These are phyloP conservation scores for Speoplatyrhinus poulsoni DNA, from an alignment of 2,113 vertebrate species.

Conservation along the genomic window DNA sequence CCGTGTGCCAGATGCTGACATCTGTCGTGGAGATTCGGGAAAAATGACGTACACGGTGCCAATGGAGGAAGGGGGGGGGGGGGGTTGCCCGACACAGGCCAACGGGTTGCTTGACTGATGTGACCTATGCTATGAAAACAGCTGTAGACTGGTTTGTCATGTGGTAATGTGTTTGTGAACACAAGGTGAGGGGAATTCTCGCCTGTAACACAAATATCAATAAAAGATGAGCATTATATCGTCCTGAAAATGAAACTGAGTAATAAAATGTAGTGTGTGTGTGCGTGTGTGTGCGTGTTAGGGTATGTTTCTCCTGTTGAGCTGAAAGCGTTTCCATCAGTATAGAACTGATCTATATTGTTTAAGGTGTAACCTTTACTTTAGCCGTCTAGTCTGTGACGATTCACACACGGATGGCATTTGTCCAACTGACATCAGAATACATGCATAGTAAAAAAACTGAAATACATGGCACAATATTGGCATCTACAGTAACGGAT, in stretches of 20 bases:
- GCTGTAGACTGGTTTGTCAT: constrained; percentile 29
- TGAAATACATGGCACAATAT: constrained; percentile 26
- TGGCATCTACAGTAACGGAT: constrained; percentile 50
- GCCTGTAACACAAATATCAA: constrained; percentile 4
- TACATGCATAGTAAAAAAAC: constrained; percentile 39
- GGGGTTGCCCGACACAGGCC: constrained; percentile 25
- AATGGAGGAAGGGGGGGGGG: background rate
- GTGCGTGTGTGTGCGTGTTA: too few species aligned
- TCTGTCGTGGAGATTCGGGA: constrained; percentile 33
- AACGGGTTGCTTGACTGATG: constrained; percentile 35
- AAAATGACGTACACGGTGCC: constrained; percentile 26
- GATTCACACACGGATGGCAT: constrained; percentile 39
- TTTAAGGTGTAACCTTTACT: background rate
- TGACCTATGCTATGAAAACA: constrained; percentile 46
- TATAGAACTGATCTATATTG: too few species aligned
- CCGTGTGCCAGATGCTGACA: constrained; percentile 29
- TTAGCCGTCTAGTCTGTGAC: constrained; percentile 23
- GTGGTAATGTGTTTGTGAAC: constrained; percentile 15
- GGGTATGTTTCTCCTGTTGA: too few species aligned
- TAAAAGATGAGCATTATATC: background rate
- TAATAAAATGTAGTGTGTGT: background rate
- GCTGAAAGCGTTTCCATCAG: too few species aligned
- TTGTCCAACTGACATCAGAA: constrained; percentile 32
- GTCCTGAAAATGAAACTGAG: background rate
- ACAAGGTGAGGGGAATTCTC: background rate